Evolutionary conservation across 2,797 vertebrate genomes (phyloP).

Genomic region (Menidia menidia): DNA sequence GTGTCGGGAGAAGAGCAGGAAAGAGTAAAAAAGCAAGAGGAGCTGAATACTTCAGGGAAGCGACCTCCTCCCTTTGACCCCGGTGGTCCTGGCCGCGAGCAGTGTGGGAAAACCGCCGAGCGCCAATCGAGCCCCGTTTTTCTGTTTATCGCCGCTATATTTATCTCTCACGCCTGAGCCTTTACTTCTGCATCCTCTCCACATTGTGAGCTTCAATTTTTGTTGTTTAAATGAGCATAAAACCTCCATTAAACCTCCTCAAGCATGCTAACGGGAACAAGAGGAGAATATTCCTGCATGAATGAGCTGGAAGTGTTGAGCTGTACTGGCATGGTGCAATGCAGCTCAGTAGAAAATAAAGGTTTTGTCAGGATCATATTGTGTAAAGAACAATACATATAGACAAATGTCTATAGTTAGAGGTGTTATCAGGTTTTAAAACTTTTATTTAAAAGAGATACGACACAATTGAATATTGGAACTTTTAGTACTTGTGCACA

Average conservation of each 20-base stretch:
- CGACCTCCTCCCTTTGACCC: constrained; percentile 53
- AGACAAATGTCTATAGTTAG: too few species aligned
- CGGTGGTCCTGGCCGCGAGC: constrained; percentile 17
- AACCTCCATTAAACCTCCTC: background rate
- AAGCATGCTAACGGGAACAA: background rate
- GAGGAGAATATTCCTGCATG: too few species aligned
- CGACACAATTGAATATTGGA: too few species aligned
- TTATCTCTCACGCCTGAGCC: background rate
- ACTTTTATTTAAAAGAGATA: too few species aligned
- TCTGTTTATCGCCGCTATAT: constrained; percentile 24
- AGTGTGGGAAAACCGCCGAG: constrained; percentile 66
- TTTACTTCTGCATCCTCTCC: constrained; percentile 11
- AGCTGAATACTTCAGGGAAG: constrained; percentile 52
- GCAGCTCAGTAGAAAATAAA: too few species aligned
- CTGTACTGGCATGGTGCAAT: too few species aligned
- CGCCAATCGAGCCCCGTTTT: constrained; percentile 1
- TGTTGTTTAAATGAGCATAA: background rate
- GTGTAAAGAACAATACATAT: too few species aligned
- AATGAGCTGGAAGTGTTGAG: too few species aligned
- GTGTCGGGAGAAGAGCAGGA: constrained; percentile 46
- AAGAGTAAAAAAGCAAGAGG: constrained; percentile 55
- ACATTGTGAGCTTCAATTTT: constrained; percentile 10
- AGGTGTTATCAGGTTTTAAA: too few species aligned
- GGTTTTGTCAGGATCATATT: too few species aligned
- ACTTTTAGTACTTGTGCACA: too few species aligned